A percentile compares a stretch with the other conserved stretches of the same genome.
Conservation (phyloP, 2,797 vertebrate species). For the Mormyrops boulengeri region DNA sequence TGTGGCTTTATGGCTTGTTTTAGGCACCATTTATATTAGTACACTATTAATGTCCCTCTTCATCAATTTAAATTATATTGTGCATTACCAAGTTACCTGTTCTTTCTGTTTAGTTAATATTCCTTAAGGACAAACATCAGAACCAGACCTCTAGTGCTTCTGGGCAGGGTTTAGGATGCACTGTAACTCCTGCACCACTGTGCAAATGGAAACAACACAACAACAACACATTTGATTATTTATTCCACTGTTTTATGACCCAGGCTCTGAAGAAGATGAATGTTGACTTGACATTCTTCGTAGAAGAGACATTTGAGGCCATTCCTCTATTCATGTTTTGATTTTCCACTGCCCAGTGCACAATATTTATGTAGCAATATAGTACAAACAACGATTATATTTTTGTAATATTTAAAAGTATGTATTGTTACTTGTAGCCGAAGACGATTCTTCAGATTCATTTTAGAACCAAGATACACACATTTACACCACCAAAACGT, state of each 20-base stretch:
- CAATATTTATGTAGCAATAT: slow-evolving; percentile 52
- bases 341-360: slow-evolving; percentile 45
- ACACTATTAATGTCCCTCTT: neutral
- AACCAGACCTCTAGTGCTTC: neutral
- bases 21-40: neutral
- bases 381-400: slow-evolving; percentile 34
- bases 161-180: neutral
- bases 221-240: neutral
- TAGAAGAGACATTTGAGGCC: neutral
- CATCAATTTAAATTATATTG: neutral
- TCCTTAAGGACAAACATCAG: neutral
- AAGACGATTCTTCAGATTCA: slow-evolving; percentile 51
- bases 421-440: slow-evolving; percentile 36
- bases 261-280: neutral
- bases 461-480: slow-evolving; percentile 52
- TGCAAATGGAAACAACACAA: neutral
- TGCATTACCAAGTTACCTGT: neutral
- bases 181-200: neutral
- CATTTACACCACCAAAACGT: slow-evolving; percentile 52
- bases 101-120: neutral
- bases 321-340: slow-evolving; percentile 13
- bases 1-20: neutral
- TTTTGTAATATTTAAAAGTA: slow-evolving; percentile 56
- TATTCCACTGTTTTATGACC: neutral
- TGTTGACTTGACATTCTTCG: neutral